These are phyloP conservation scores for Rotaria socialis DNA, from an alignment of 2,888 invertebrate species.

Conservation along the genomic window DNA sequence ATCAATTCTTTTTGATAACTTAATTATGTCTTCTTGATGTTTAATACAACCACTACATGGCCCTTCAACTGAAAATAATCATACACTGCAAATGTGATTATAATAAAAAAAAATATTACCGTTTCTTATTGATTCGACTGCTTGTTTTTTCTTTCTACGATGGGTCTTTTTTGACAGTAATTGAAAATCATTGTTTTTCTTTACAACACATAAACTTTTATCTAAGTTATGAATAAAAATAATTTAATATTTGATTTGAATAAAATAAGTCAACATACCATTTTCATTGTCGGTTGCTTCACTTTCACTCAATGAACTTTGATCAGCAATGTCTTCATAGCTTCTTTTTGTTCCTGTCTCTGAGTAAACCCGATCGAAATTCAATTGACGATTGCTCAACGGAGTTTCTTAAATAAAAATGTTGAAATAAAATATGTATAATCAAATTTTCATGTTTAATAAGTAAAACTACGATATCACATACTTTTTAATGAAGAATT, in stretches of 20 bases:
- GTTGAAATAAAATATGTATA: background rate
- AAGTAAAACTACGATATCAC: background rate
- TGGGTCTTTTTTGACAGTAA: background rate
- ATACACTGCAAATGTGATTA: too few relatives aligned
- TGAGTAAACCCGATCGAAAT: background rate
- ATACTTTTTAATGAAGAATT: background rate
- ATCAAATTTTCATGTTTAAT: background rate
- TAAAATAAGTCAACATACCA: background rate
- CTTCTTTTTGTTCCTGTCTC: background rate
- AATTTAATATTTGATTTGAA: background rate
- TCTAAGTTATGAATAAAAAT: background rate
- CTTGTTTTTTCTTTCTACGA: background rate
- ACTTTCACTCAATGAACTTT: background rate
- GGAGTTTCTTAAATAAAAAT: background rate
- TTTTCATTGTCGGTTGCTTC: background rate
- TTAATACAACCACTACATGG: background rate
- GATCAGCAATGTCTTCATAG: background rate
- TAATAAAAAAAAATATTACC: background rate
- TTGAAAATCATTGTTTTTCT: background rate
- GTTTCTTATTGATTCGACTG: background rate
- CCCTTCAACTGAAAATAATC: background rate
- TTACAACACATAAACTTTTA: background rate
- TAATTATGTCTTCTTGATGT: background rate
- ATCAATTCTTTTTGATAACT: background rate
- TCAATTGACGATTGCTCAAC: background rate